Evolutionary conservation across 2,797 vertebrate genomes (phyloP), one percentile per base, ranked within the genome.

Genomic region (Ptychobarbus kaznakovi): DNA sequence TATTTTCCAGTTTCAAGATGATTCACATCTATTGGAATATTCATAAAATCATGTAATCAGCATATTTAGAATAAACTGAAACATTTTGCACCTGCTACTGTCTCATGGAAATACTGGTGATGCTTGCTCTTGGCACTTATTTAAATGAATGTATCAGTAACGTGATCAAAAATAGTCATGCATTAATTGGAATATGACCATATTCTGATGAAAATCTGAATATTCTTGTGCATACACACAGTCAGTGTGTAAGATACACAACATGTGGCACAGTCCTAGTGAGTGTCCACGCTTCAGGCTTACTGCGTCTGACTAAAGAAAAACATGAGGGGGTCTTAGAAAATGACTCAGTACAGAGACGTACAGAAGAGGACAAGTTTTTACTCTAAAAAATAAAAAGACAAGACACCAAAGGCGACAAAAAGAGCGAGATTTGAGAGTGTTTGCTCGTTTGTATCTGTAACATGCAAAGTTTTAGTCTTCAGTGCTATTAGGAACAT

Each of bases 241-340:
- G 22, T 51, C n/a, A 44, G 13, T 38, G 28, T 15, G 20, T 40
- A 4, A 56, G 66, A 42, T 63, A 38, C 18, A 53, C 44, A 84
- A 40, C 61, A 56, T 73, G 72, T 79, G 75, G 40, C 65, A 80
- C 35, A 85, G 82, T 76, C 83, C 85, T 20, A 77, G 74, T 69
- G 25, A 76, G 63, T 44, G 73, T 44, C 28, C 32, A 18, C 5
- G 61, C 32, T 83, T 53, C 44, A 40, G 46, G 73, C 61, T 53
- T 46, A 51, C 73, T 53, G 44, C 3, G 35, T 77, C 73, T 32
- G 73, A 76, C 61, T 76, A 35, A 76, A 77, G 61, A 28, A 78
- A 86, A 53, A 42, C 68, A 84, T 20, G n/a, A 68, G 75, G 51
- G 84, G 86, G 80, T 85, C 81, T 75, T 63, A 28, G 38, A 35